Evolutionary conservation across 2,888 invertebrate species (phyloP).

Genomic region (Micropterix aruncella): DNA sequence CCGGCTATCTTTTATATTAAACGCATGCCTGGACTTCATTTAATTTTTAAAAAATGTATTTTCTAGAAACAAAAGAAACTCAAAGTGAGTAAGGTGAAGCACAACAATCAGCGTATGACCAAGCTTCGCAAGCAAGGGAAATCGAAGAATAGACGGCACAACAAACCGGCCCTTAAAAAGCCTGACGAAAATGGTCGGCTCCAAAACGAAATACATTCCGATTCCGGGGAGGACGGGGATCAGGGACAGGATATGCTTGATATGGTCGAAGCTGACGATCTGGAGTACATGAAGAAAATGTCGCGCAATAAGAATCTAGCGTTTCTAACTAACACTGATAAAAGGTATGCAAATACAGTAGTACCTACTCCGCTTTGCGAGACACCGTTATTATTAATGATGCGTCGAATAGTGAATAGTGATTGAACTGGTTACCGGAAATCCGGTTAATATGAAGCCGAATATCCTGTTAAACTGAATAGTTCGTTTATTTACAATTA

Average conservation of each 20-base stretch:
- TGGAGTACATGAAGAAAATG: constrained; percentile 32
- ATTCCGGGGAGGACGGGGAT: constrained; percentile 28
- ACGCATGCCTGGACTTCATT: too few species aligned
- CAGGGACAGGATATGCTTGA: constrained; percentile 40
- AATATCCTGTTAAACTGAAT: too few species aligned
- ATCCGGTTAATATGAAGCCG: too few species aligned
- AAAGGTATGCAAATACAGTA: constrained; percentile 11
- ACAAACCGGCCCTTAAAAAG: constrained; percentile 25
- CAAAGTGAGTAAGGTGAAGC: constrained; percentile 40
- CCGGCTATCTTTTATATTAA: too few species aligned
- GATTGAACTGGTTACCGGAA: too few species aligned
- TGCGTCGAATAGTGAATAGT: too few species aligned
- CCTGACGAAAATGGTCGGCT: constrained; percentile 11
- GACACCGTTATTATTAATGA: not conserved
- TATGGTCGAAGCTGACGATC: constrained; percentile 42
- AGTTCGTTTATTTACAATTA: too few species aligned
- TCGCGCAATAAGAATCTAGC: constrained; percentile 29
- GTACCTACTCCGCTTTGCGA: not conserved
- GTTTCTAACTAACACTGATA: constrained; percentile 26
- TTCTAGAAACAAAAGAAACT: constrained; percentile 36
- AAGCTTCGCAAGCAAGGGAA: constrained; percentile 41
- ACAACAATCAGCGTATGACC: constrained; percentile 41
- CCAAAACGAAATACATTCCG: constrained; percentile 21
- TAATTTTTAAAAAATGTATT: too few species aligned
- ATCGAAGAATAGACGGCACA: constrained; percentile 31